Conservation (phyloP, 1,140 invertebrate species). For the Drosophila orosa region DNA sequence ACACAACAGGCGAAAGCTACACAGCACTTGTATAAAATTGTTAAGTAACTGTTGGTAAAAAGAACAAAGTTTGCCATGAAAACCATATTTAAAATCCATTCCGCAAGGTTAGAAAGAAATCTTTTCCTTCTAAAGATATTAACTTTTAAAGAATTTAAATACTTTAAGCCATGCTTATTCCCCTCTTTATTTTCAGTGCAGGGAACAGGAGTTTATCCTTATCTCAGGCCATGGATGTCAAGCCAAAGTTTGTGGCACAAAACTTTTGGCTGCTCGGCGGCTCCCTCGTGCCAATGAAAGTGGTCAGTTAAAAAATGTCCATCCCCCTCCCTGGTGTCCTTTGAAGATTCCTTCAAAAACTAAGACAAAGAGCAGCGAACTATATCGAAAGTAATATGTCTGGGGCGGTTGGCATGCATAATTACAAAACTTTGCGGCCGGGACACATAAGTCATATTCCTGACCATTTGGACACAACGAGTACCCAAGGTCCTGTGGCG, state of each 20-base stretch:
- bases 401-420: slow-evolving; percentile 37
- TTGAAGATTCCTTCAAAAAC: slow-evolving; percentile 32
- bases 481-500: slow-evolving; percentile 26
- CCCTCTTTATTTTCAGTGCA: background rate
- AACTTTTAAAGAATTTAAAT: no score
- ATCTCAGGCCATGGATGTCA: slow-evolving; percentile 60
- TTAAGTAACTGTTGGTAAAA: background rate
- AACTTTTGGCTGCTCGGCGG: slow-evolving; percentile 45
- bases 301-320: slow-evolving; percentile 76
- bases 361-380: slow-evolving; percentile 37
- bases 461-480: slow-evolving; percentile 47
- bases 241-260: slow-evolving; percentile 57
- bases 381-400: slow-evolving; percentile 40
- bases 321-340: slow-evolving; percentile 5
- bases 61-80: no score
- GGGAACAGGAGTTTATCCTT: slow-evolving; percentile 57
- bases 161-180: background rate
- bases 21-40: slow-evolving; percentile 21
- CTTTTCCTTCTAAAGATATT: no score
- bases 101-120: background rate
- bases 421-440: slow-evolving; percentile 48
- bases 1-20: slow-evolving; percentile 44
- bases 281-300: slow-evolving; percentile 55
- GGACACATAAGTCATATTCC: slow-evolving; percentile 68
- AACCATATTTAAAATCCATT: background rate